phyloP scores from a whole-genome alignment of 2,888 invertebrate genomes.

The Octodonta nipae region DNA sequence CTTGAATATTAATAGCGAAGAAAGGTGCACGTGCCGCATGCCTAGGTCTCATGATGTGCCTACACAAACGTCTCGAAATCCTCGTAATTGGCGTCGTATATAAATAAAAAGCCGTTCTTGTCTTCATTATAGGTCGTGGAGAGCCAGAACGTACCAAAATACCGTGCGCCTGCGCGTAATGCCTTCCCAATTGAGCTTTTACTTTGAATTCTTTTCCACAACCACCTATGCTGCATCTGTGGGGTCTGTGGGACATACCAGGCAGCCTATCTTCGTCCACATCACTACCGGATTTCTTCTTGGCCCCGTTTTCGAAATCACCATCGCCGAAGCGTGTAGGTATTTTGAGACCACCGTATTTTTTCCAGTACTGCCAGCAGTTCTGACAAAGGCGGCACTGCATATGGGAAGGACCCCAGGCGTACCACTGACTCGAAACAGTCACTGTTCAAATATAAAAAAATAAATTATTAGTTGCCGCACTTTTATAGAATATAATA shows the following conservation, averaged over 20 bases:
- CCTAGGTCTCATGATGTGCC: slow-evolving; percentile 65
- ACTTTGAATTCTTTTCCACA: slow-evolving; percentile 94
- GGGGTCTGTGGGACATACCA: slow-evolving; percentile 55
- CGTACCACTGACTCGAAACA: slow-evolving; percentile 82
- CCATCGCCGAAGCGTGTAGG: slow-evolving; percentile 43
- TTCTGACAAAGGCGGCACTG: slow-evolving; percentile 83
- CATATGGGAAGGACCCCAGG: slow-evolving; percentile 88
- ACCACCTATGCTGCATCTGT: slow-evolving; percentile 79
- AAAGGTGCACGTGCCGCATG: slow-evolving; percentile 83
- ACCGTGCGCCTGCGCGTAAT: slow-evolving; percentile 86
- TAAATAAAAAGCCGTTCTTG: slow-evolving; percentile 89
- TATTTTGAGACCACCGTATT: slow-evolving; percentile 89
- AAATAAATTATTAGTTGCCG: too few species aligned
- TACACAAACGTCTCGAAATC: slow-evolving; percentile 75
- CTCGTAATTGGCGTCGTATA: slow-evolving; percentile 83
- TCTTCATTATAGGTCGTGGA: slow-evolving; percentile 91
- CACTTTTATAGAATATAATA: too few species aligned
- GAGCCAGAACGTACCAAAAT: slow-evolving; percentile 59
- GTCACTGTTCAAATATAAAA: slow-evolving; percentile 47
- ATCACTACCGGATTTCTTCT: slow-evolving; percentile 36
- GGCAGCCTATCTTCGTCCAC: slow-evolving; percentile 40
- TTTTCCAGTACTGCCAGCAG: slow-evolving; percentile 98
- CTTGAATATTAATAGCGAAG: slow-evolving; percentile 60
- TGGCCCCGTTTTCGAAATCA: slow-evolving; percentile 36
- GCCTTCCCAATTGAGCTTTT: slow-evolving; percentile 85